Conservation (phyloP, 2,888 invertebrate genomes). For the Drosophila aldrichi region DNA sequence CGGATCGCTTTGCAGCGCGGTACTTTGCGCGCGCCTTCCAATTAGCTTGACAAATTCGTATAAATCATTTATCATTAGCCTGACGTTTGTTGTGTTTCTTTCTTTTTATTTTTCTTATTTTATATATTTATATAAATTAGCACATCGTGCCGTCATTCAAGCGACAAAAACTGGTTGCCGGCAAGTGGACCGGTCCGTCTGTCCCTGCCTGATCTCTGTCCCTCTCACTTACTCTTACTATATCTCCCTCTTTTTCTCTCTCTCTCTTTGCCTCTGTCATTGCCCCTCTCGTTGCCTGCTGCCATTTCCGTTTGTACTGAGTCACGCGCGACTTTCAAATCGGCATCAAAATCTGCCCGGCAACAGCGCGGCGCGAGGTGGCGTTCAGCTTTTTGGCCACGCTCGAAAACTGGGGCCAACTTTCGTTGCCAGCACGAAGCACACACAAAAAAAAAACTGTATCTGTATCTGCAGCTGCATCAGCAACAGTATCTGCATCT, state of each 20-base stretch:
- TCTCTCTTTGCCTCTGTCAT: background rate
- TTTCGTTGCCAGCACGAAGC: slow-evolving; percentile 7
- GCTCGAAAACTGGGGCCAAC: slow-evolving; percentile 33
- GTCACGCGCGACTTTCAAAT: slow-evolving; percentile 75
- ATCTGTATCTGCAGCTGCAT: background rate
- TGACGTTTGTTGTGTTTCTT: slow-evolving; percentile 35
- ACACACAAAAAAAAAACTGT: slow-evolving; percentile 6
- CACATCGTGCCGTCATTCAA: slow-evolving; percentile 58
- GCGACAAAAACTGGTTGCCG: slow-evolving; percentile 69
- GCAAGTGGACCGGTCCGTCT: slow-evolving; percentile 47
- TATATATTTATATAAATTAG: slow-evolving; percentile 59
- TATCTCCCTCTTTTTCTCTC: background rate
- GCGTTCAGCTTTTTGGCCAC: slow-evolving; percentile 31
- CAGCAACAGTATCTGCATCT: slow-evolving; percentile 11
- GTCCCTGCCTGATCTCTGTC: background rate
- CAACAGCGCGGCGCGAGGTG: slow-evolving; percentile 54
- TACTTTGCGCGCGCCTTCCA: slow-evolving; percentile 61
- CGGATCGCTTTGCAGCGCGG: slow-evolving; percentile 3
- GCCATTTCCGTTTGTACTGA: slow-evolving; percentile 50
- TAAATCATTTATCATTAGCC: slow-evolving; percentile 69
- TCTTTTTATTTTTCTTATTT: slow-evolving; percentile 2
- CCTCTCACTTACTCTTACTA: background rate
- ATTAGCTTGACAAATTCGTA: slow-evolving; percentile 64
- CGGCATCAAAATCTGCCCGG: slow-evolving; percentile 66
- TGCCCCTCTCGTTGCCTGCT: slow-evolving; percentile 9